Evolutionary conservation across 2,888 invertebrate genomes (phyloP).

Genomic region (Drosophila nr. perissopoda): DNA sequence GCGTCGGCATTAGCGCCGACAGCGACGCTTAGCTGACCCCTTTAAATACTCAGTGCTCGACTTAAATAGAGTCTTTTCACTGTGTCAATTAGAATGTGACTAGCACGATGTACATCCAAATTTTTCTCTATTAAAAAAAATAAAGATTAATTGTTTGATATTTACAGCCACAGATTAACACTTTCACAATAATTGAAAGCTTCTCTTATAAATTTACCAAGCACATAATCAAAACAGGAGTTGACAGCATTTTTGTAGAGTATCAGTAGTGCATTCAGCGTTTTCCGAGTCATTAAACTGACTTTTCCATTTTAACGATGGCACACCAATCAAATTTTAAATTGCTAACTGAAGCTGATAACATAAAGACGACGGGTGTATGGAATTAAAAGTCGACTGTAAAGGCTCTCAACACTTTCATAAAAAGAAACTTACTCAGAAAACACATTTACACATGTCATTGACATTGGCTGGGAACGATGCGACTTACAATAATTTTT

Average conservation of each 20-base stretch:
- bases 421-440: slow-evolving; percentile 41
- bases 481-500: slow-evolving; percentile 65
- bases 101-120: background rate
- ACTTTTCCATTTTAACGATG: slow-evolving; percentile 69
- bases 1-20: slow-evolving; percentile 66
- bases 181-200: background rate
- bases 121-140: no score
- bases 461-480: slow-evolving; percentile 65
- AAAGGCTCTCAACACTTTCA: slow-evolving; percentile 72
- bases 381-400: slow-evolving; percentile 30
- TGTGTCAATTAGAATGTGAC: slow-evolving; percentile 10
- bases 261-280: slow-evolving; percentile 7
- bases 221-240: background rate
- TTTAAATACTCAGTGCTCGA: slow-evolving; percentile 39
- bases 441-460: slow-evolving; percentile 62
- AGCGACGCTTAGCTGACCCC: slow-evolving; percentile 61
- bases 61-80: slow-evolving; percentile 3
- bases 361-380: slow-evolving; percentile 41
- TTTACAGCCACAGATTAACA: background rate
- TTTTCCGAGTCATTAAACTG: slow-evolving; percentile 59
- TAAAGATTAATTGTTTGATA: background rate
- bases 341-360: slow-evolving; percentile 63
- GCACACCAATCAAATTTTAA: slow-evolving; percentile 70
- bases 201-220: background rate
- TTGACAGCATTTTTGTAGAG: slow-evolving; percentile 16